Evolutionary conservation across 2,888 invertebrate genomes (phyloP), one percentile per base, ranked within the genome.

Genomic region (Sphaerophoria taeniata): DNA sequence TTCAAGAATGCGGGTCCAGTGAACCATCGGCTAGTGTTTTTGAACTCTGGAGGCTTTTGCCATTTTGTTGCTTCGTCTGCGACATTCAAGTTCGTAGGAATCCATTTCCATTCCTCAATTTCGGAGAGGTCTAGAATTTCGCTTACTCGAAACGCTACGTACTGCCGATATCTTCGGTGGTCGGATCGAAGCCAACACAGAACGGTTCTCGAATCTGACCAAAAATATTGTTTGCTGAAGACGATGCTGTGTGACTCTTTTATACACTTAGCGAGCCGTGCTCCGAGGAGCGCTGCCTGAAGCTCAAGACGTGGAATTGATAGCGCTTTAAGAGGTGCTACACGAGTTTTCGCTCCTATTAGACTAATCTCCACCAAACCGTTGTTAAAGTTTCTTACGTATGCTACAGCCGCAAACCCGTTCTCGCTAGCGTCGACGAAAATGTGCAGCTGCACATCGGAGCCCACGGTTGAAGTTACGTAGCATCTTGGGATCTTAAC

Each of bases 311-410:
- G 79, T 11, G 79, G 70, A 16, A 81, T 87, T 11, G 79, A 81
- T 34, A 78, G 43, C 53, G 53, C 51, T 72, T 87, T 88, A 4
- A 88, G 55, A 14, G 89, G 88, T n/a, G 88, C 87, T n/a, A 89
- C 88, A 36, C 87, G 87, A 9, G 88, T 87, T 75, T 88, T 88
- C 6, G 88, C 78, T 1, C 81, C 84, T 31, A 88, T 70, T 11
- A 89, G 16, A 6, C 76, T 55, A 7, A 65, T 61, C 65, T 82
- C 73, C 34, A 84, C 47, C 0, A 53, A 11, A 11, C 70, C 43
- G 0, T 58, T 67, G 5, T 55, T 70, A 24, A 49, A 6, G 56
- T 78, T 69, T 53, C 88, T 81, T 3, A 88, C 58, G 45, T 88
- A 89, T 0, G 87, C 87, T 11, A 88, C 88, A n/a, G 56, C 56